Base-by-base conservation (phyloP, 2,888 invertebrate species). In the Galerucella calmariensis region DNA sequence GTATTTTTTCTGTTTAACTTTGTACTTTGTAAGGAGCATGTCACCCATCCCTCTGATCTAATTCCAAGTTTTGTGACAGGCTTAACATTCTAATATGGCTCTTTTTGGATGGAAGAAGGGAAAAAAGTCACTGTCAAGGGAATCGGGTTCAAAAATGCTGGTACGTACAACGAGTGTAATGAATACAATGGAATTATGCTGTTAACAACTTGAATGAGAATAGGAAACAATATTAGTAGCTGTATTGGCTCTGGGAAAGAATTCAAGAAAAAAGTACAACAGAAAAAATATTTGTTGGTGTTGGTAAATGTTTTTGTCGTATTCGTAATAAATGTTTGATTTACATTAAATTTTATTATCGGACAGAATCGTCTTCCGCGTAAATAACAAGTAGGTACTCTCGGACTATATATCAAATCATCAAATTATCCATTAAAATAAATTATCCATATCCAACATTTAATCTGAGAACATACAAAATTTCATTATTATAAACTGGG, bases 1-100 rank as follows among this genome's bases (percentile, higher is more conserved):
- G 75, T 78, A 79, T 78, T 79, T 80, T 80, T 81, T 41, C 67
- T 78, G 69, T 78, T 78, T 78, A 78, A 78, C 76, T 78, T 78
- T 76, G 72, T 46, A 75, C 72, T 75, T 75, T 63, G 74, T 67
- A 75, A 70, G 70, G 76, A 74, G 73, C 75, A 75, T 77, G 74
- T 71, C 67, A 58, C 61, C 67, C 75, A 63, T 71, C 75, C 72
- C 72, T 63, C 71, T 78, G 72, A 77, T 77, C 75, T 75, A 78
- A 78, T 78, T 77, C 74, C 53, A 78, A 78, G 74, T 78, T 78
- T 71, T 63, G 72, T 75, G 75, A 74, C 66, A 75, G 77, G 73
- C 74, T 78, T 75, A 74, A 70, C 77, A 74, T 77, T 77, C 59
- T 72, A 72, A 72, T 72, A 72, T 59, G 71, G 16, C 35, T 53